Conservation (phyloP, 2,113 vertebrate genomes). For the Scortum barcoo region DNA sequence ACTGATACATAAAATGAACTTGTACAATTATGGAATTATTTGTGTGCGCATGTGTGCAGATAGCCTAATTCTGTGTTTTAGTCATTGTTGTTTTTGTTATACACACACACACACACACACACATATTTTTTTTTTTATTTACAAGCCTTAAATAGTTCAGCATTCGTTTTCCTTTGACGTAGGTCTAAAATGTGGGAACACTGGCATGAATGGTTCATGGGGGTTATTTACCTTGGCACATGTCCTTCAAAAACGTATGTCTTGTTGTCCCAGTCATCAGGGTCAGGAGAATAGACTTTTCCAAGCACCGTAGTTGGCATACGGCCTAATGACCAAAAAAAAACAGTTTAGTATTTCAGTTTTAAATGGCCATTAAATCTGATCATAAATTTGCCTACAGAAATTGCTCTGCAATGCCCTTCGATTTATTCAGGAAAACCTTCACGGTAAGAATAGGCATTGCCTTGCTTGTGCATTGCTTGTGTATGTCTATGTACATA, state of each 20-base stretch:
- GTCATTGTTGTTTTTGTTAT: neutral
- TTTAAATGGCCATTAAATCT: neutral
- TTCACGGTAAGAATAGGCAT: neutral
- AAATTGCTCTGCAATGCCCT: neutral
- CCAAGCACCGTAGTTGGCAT: slow-evolving; percentile 89
- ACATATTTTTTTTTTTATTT: too few species aligned
- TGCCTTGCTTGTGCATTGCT: neutral
- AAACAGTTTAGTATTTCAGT: neutral
- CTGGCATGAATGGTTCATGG: neutral
- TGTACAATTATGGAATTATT: neutral
- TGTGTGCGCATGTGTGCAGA: neutral
- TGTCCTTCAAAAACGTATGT: slow-evolving; percentile 90
- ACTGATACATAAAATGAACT: neutral
- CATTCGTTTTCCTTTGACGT: neutral
- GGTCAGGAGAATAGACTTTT: slow-evolving; percentile 90
- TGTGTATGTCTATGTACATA: neutral
- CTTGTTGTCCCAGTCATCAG: slow-evolving; percentile 95
- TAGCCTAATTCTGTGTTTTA: neutral
- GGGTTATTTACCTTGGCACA: slow-evolving; percentile 85
- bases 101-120: too few species aligned
- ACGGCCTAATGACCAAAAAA: slow-evolving; percentile 82
- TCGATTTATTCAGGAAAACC: neutral
- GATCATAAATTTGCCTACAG: neutral
- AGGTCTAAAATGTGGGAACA: neutral
- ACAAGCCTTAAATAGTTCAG: neutral